These are phyloP conservation scores for Meleagris gallopavo DNA, from an alignment of 2,113 vertebrate genomes.

Conservation along the genomic window DNA sequence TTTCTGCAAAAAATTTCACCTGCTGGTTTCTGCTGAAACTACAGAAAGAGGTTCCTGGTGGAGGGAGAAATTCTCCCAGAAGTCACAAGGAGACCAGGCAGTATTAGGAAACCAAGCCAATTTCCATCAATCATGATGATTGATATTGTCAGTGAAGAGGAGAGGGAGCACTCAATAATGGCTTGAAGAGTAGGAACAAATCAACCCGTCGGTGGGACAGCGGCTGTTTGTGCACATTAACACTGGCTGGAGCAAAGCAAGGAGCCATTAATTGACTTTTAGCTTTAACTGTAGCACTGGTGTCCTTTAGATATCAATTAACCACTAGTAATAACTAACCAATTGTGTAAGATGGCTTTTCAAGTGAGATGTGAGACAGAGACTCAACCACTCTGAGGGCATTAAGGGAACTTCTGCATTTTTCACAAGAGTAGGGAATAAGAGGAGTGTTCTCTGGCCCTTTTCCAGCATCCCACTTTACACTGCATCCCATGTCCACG, in stretches of 20 bases:
- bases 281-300: conserved; percentile 11
- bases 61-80: neutral
- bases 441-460: neutral
- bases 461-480: neutral
- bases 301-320: conserved; percentile 68
- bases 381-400: neutral
- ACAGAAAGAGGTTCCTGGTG: neutral
- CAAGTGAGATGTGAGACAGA: conserved; percentile 36
- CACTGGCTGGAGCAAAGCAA: neutral
- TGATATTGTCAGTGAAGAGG: neutral
- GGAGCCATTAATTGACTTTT: conserved; percentile 67
- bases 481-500: neutral
- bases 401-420: conserved; percentile 22
- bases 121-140: neutral
- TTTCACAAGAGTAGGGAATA: neutral
- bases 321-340: conserved; percentile 45
- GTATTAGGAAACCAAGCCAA: neutral
- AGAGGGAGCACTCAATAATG: neutral
- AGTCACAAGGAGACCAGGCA: neutral
- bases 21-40: neutral
- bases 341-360: conserved; percentile 59
- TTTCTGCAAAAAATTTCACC: neutral
- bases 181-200: neutral
- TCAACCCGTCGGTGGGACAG: neutral
- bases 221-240: neutral